Base-by-base conservation (phyloP, 2,797 vertebrate species). In the Syngnathus acus region DNA sequence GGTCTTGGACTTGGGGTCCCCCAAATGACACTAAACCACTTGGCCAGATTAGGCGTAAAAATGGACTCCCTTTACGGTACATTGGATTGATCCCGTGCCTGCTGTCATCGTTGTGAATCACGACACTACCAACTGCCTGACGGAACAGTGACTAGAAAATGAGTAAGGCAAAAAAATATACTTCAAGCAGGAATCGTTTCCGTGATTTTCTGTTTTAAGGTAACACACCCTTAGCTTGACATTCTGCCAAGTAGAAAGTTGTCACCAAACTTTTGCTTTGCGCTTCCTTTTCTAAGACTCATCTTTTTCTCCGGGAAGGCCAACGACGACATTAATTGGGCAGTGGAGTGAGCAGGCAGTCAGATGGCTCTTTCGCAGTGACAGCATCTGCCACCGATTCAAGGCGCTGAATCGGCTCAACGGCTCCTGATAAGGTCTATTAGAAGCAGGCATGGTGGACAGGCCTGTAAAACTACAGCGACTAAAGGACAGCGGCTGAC, bases 341-440 rank as follows among this genome's bases (percentile, higher is more conserved):
- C 60, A 62, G 66, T n/a, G 63, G 51, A 62, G 62, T 63, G 77
- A 69, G 65, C 60, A 69, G 66, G 66, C n/a, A 64, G 74, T 68
- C 68, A 69, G 54, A 77, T 68, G 71, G 68, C 67, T 77, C 72
- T 66, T 71, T 71, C 55, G 73, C 70, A 59, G 32, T 7, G 54
- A 19, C 64, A 59, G 58, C 67, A 40, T 77, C 43, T 51, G 40
- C 37, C 23, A 57, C 60, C 37, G 47, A 67, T 70, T 64, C 62
- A 68, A 68, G 61, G 40, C 65, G 71, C 70, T 74, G 77, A 76
- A 72, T 67, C 19, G 70, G 65, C 72, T 74, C 60, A 64, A 66
- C 32, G 19, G 74, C 64, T 74, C 61, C 72, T 71, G 69, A 77
- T 72, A 72, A 70, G 64, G 66, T 75, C 73, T 67, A 73, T 72